Evolutionary conservation across 2,888 invertebrate genomes (phyloP).

Genomic region (Tineola bisselliella): DNA sequence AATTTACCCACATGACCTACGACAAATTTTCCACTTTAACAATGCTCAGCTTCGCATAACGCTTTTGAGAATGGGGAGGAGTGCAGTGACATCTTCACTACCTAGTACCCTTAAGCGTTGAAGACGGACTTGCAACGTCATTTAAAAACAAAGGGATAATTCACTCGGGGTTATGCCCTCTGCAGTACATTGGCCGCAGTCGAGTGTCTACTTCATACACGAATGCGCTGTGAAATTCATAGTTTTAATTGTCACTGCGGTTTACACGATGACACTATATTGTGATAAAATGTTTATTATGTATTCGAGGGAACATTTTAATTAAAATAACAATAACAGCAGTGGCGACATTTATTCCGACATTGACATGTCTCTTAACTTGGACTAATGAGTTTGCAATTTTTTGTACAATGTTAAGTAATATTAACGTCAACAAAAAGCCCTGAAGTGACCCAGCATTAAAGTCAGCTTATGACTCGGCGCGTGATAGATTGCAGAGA

Average conservation of each 20-base stretch:
- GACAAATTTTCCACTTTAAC: not conserved
- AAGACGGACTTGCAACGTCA: conserved; percentile 40
- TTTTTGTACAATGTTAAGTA: conserved; percentile 45
- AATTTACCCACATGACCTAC: not conserved
- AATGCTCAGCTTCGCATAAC: not conserved
- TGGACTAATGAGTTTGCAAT: conserved; percentile 43
- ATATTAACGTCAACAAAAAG: conserved; percentile 63
- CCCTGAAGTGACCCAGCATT: conserved; percentile 63
- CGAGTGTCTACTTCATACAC: conserved; percentile 23
- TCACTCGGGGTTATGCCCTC: conserved; percentile 40
- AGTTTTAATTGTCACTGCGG: conserved; percentile 5
- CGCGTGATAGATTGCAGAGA: conserved; percentile 59
- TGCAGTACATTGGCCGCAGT: conserved; percentile 49
- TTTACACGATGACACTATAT: not conserved
- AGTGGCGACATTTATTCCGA: conserved; percentile 18
- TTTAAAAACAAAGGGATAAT: conserved; percentile 57
- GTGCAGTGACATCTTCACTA: conserved; percentile 51
- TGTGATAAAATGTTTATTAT: not conserved
- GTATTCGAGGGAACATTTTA: not conserved
- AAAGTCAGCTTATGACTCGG: conserved; percentile 63
- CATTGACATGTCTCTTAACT: conserved; percentile 49
- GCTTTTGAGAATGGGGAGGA: conserved; percentile 22
- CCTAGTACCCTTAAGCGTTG: conserved; percentile 34
- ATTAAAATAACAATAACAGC: not conserved
- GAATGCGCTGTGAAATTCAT: conserved; percentile 4